Conservation (phyloP, 2,888 invertebrate genomes). For the Heliconius ethilla region DNA sequence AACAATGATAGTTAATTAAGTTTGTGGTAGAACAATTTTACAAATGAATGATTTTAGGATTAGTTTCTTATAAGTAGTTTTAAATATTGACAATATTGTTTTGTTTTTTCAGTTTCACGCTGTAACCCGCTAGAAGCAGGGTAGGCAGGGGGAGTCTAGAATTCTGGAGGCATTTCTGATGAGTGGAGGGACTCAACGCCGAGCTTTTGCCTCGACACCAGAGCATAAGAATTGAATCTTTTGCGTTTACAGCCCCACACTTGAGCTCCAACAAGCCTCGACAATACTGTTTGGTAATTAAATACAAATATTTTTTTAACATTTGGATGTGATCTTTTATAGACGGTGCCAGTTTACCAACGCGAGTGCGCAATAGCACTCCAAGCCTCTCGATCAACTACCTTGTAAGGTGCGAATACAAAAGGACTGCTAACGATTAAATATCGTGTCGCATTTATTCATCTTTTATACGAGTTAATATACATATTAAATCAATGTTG, state of each 20-base stretch:
- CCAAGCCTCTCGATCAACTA: slow-evolving; percentile 30
- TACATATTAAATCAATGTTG: slow-evolving; percentile 35
- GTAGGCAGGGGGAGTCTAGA: too few species aligned
- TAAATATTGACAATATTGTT: background rate
- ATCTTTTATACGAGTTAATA: slow-evolving; percentile 34
- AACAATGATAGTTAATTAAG: slow-evolving; percentile 49
- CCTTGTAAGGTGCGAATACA: slow-evolving; percentile 39
- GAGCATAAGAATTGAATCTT: too few species aligned
- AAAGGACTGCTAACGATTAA: slow-evolving; percentile 38
- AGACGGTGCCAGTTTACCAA: slow-evolving; percentile 20
- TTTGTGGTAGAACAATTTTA: slow-evolving; percentile 41
- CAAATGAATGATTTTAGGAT: slow-evolving; percentile 12
- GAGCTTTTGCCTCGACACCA: too few species aligned
- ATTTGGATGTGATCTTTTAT: slow-evolving; percentile 24
- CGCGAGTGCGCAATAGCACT: slow-evolving; percentile 24
- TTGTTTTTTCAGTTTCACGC: too few species aligned
- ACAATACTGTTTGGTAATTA: slow-evolving; percentile 9
- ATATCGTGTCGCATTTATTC: slow-evolving; percentile 39
- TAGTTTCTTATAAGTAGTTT: background rate
- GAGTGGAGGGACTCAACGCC: too few species aligned
- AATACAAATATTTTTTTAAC: slow-evolving; percentile 18
- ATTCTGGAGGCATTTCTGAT: too few species aligned
- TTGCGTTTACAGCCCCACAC: too few species aligned
- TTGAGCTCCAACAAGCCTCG: too few species aligned
- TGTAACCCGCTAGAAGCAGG: too few species aligned